Base-by-base conservation (phyloP, 2,888 invertebrate species). In the Monoplex corrugatus region DNA sequence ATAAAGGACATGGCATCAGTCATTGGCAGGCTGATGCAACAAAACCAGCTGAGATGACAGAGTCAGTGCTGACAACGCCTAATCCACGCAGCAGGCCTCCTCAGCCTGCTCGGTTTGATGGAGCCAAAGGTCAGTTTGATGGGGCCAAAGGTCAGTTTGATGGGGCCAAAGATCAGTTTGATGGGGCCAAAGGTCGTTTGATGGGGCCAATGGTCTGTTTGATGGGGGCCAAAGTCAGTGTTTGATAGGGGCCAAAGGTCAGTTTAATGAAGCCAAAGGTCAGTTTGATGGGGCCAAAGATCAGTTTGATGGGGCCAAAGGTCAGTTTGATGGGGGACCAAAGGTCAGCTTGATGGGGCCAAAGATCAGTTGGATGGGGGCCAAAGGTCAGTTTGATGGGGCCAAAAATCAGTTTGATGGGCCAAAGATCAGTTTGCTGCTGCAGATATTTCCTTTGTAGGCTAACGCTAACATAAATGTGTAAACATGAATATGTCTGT, bases 51-150 rank as follows among this genome's bases (percentile, higher is more conserved):
- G 92, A 93, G 82, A 87, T 91, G 43, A 90, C 91, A 90, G 91
- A 91, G 19, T 94, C 94, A 10, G 94, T 94, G 0, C 90, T 94
- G 44, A 94, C 94, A 87, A 95, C 95, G 2, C 95, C 95, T 23
- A 94, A 94, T 44, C 95, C 95, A 19, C 91, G 95, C 75, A 90
- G 92, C 44, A 92, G 92, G 87, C 93, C 94, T 35, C 95, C 95
- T 3, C 93, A 91, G 75, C 95, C 95, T 2, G 92, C 93, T 3
- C 89, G 89, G 35, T 91, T 91, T 83, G 85, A 35, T 87, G 89
- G 35, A 83, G 87, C n/a, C 23, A 91, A 92, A 89, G 89, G 92
- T 92, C 50, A 89, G 90, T 86, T 38, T n/a, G n/a, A n/a, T n/a
- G n/a, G n/a, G n/a, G n/a, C n/a, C n/a, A n/a, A n/a, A n/a, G n/a